A percentile compares a stretch with the other conserved stretches of the same genome.
Conservation (phyloP, 1,140 invertebrate species). For the Nasonia longicornis region DNA sequence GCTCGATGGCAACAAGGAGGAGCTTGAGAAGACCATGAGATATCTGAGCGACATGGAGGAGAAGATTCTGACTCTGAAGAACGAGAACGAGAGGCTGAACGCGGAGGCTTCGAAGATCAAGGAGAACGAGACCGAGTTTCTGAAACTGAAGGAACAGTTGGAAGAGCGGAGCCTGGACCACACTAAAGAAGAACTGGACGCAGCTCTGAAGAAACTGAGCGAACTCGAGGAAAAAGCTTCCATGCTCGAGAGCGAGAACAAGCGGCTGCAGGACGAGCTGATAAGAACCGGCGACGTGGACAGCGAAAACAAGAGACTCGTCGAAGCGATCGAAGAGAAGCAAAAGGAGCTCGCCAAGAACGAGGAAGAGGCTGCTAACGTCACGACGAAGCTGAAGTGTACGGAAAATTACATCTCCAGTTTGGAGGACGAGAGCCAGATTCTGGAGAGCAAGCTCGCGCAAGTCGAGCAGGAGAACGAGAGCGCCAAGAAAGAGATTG, state of each 20-base stretch:
- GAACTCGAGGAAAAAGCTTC: slow-evolving; percentile 51
- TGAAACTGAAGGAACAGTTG: slow-evolving; percentile 62
- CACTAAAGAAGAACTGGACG: background rate
- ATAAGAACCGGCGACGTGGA: background rate
- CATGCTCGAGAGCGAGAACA: slow-evolving; percentile 42
- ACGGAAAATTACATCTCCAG: background rate
- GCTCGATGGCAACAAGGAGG: slow-evolving; percentile 55
- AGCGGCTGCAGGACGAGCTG: slow-evolving; percentile 17
- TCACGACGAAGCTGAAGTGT: slow-evolving; percentile 7
- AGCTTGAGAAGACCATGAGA: slow-evolving; percentile 18
- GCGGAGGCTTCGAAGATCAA: background rate
- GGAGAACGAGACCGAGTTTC: slow-evolving; percentile 63
- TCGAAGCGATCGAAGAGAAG: slow-evolving; percentile 17
- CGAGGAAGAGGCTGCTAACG: background rate
- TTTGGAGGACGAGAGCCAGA: slow-evolving; percentile 38
- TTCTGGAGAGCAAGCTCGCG: slow-evolving; percentile 36
- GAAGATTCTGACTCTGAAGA: background rate
- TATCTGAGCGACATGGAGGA: background rate
- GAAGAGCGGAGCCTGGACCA: slow-evolving; percentile 34
- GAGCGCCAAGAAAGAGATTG: slow-evolving; percentile 13
- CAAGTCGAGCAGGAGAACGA: slow-evolving; percentile 13
- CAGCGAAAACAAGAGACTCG: slow-evolving; percentile 7
- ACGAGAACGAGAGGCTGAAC: background rate
- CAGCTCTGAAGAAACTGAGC: slow-evolving; percentile 45
- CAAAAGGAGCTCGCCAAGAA: background rate